Conservation (phyloP, 2,113 vertebrate species). For the Hypocryptadius cinnamomeus region DNA sequence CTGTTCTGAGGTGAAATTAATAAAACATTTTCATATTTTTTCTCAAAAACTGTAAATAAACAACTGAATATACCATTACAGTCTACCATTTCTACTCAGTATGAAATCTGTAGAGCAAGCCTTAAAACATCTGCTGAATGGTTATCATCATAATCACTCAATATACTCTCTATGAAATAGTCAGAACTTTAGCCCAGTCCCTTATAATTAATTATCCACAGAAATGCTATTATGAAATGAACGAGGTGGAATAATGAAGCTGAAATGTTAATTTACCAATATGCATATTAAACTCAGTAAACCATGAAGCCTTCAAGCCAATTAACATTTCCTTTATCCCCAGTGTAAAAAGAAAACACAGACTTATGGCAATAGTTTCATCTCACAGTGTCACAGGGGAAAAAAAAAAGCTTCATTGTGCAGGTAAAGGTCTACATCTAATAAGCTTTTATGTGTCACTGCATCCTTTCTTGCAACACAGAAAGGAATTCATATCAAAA, state of each 20-base stretch:
- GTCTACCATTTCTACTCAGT: not conserved
- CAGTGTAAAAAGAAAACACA: not conserved
- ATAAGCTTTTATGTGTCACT: not conserved
- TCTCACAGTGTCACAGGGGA: not conserved
- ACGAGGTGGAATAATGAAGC: conserved; percentile 52
- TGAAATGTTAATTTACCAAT: conserved; percentile 71
- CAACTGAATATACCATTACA: not conserved
- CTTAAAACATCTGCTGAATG: not conserved
- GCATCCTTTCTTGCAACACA: not conserved
- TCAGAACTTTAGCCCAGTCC: not conserved
- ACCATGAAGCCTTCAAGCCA: conserved; percentile 24
- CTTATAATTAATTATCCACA: conserved; percentile 11
- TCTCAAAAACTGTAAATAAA: not conserved
- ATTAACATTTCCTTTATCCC: conserved; percentile 45
- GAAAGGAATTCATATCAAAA: not conserved
- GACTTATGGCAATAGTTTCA: not conserved
- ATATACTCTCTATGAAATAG: not conserved
- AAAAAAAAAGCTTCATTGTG: not conserved
- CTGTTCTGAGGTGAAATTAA: not conserved
- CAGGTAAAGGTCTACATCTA: conserved; percentile 5
- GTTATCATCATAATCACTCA: not conserved
- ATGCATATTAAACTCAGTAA: conserved; percentile 17
- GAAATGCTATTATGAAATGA: conserved; percentile 22
- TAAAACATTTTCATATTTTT: not conserved
- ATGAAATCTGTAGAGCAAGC: not conserved